Evolutionary conservation across 2,797 vertebrate genomes (phyloP), one percentile per base, ranked within the genome.

Genomic region (Allobates femoralis): DNA sequence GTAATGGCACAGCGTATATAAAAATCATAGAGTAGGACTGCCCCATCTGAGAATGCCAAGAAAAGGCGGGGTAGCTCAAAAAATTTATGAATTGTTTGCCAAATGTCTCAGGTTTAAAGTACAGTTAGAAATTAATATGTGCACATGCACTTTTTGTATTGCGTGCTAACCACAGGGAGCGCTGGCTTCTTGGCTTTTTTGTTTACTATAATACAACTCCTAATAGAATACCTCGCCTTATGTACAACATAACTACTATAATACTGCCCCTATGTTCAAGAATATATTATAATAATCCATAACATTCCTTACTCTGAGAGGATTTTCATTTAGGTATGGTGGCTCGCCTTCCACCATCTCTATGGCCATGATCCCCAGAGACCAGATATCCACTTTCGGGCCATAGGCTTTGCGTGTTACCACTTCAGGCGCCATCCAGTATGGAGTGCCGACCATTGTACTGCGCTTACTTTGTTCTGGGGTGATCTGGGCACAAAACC

Each of bases 281-380:
- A 71, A 41, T 67, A 67, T 67, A 67, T 30, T 32, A 34, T 30
- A 32, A 67, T 66, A 60, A 64, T 64, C 30, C 56, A 12, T 10
- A 2, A 3, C 11, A n/a, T n/a, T 0, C 53, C 95, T 96, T 91
- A 99, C 97, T 94, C 97, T 95, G 90, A 98, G 93, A 0, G 97
- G 97, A 77, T 98, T 98, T 89, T 99, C 98, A 0, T 98, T 99
- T 90, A 98, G 96, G 92, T 99, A 99, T 0, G 98, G 98, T 0
- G 98, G 97, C 83, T 99, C 98, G 56, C 98, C 97, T 91, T 99
- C 97, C 0, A 99, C 95, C 98, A 99, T 99, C 92, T 99, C 98
- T 0, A 99, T 99, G 87, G 97, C 98, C 98, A 99, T 99, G 92
- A 99, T 99, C 82, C 98, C 97, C 91, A 99, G 91, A 0, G 97